A percentile compares a stretch with the other conserved stretches of the same genome.
phyloP scores from a whole-genome alignment of 2,797 vertebrate species.

The Notolabrus celidotus region DNA sequence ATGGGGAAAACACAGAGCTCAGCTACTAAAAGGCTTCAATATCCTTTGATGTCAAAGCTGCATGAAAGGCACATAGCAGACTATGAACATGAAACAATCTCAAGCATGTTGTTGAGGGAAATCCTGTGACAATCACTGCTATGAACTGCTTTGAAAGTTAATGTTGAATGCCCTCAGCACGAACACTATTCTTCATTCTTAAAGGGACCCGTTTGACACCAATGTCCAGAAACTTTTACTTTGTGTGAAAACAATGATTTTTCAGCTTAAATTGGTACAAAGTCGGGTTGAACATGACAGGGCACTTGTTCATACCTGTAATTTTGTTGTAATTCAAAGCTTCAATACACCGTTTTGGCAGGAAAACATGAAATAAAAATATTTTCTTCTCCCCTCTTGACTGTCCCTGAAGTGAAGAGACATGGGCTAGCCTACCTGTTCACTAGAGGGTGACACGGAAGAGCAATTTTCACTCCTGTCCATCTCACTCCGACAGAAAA shows the following conservation, averaged over 20 bases:
- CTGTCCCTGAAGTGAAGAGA: no score
- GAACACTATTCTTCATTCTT: not conserved
- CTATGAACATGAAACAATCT: not conserved
- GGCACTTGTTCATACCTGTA: not conserved
- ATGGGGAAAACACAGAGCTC: not conserved
- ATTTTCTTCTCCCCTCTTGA: not conserved
- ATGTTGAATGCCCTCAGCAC: not conserved
- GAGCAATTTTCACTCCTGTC: no score
- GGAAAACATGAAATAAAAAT: not conserved
- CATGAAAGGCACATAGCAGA: conserved; percentile 1
- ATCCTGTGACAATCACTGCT: not conserved
- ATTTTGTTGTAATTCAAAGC: no score
- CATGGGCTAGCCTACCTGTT: no score
- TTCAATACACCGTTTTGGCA: no score
- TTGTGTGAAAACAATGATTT: not conserved
- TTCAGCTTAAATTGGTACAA: not conserved
- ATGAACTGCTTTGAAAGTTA: not conserved
- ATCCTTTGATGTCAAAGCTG: conserved; percentile 29
- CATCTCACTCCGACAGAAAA: no score
- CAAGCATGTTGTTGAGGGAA: not conserved
- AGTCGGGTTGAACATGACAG: not conserved
- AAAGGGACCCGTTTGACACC: not conserved
- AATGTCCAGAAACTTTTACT: not conserved
- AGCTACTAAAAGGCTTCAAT: not conserved
- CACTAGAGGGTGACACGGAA: no score